Percentiles rank a stretch among this genome's conserved stretches.
Conservation (phyloP, 2,797 vertebrate species). For the Threskiornis aethiopicus region DNA sequence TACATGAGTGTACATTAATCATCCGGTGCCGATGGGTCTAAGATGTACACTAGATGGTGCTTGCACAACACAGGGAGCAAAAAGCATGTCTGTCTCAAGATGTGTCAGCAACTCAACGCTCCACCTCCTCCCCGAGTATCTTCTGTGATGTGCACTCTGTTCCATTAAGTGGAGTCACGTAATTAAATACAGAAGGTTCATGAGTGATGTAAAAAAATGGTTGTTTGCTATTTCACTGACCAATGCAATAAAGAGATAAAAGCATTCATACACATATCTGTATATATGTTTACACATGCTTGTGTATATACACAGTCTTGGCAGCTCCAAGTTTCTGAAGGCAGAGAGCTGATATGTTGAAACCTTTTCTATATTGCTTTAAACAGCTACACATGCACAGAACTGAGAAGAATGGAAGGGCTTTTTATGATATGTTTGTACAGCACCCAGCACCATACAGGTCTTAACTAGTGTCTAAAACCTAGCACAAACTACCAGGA, state of each 20-base stretch:
- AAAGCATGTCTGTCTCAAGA: not conserved
- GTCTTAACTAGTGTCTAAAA: not conserved
- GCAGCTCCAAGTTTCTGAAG: not conserved
- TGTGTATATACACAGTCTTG: not conserved
- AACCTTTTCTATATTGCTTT: not conserved
- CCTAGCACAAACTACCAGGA: fast-evolving
- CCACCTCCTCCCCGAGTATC: not conserved
- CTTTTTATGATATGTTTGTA: not conserved
- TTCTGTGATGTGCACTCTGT: not conserved
- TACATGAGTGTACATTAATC: not conserved
- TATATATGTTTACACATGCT: not conserved
- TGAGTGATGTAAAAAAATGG: fast-evolving
- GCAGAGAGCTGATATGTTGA: fast-evolving
- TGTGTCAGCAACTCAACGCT: not conserved
- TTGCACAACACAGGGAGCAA: conserved; percentile 46
- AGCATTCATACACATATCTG: not conserved
- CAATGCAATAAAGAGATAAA: not conserved
- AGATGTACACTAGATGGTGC: conserved; percentile 66
- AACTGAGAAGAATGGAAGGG: not conserved
- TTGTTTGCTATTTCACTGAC: not conserved
- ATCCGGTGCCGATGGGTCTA: not conserved
- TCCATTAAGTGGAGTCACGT: not conserved
- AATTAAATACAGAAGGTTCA: not conserved
- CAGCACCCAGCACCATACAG: not conserved
- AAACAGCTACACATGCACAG: not conserved